Base-by-base conservation (phyloP, 2,113 vertebrate species). In the Dasyprocta punctata region DNA sequence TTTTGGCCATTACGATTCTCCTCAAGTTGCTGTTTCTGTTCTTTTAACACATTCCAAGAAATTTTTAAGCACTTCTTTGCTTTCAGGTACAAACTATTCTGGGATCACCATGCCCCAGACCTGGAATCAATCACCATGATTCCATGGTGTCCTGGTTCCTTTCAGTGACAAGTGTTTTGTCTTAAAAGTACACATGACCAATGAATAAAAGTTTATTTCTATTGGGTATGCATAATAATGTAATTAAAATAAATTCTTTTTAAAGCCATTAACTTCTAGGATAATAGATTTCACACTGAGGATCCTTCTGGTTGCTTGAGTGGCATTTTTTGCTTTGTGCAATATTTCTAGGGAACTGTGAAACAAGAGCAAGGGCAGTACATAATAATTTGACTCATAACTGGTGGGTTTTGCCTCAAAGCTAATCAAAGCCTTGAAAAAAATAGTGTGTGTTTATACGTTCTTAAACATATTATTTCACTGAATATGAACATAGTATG, bases 241-340 rank as follows among this genome's bases (percentile, higher is more conserved):
- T 77, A 90, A 82, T 75, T 81, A 75, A 52, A 94, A 94, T 14
- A 78, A 88, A 67, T 2, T 58, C 81, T 77, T 90, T 95, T 75
- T 69, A n/a, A 89, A 28, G 20, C 13, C 10, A n/a, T 52, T 67
- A 61, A 33, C 52, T 75, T 86, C 86, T 26, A 90, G 52, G 16
- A 4, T 67, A 47, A 73, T 56, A 26, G 81, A 28, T 28, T 83
- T 94, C 49, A 60, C 56, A n/a, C 65, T 80, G 47, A 33, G 61
- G 38, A 78, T 28, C 52, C 30, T 58, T 92, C 52, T 89, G 73
- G n/a, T 69, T 81, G 91, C 38, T 71, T 67, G 26, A 36, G 30
- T 90, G 13, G 38, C 33, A 41, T 71, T 36, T 83, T 93, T 85
- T 80, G 28, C 41, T 88, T 69, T 14, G 22, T 36, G 22, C 30